Base-by-base conservation (phyloP, 2,888 invertebrate genomes). In the Megamerina dolium region DNA sequence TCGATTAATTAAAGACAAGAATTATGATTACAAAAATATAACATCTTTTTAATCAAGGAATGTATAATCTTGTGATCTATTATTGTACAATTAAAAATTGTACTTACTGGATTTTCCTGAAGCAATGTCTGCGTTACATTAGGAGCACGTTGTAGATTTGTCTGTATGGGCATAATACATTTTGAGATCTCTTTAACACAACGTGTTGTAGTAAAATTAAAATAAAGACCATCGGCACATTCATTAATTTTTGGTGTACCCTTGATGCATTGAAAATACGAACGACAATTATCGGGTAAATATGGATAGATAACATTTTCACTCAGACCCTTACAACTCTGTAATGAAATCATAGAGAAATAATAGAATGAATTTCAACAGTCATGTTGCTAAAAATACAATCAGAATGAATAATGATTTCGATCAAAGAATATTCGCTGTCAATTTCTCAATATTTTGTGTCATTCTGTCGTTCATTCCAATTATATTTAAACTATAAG, bases 201-300 rank as follows among this genome's bases (percentile, higher is more conserved):
- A 26, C 48, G 53, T 8, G 44, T 46, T 4, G 45, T 27, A 13
- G 47, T 31, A 1, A 40, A 41, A 43, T 60, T 51, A 38, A 55
- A 60, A 16, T 52, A 53, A 12, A 57, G 48, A 2, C 52, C 54
- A 31, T 55, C 51, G 3, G 54, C 53, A 34, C 58, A 60, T 42
- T 55, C 47, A 33, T 55, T 54, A 5, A 59, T 35, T 14, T 49
- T 51, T 14, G 55, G 43, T 10, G 17, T 38, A 2, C 52, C 54
- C 1, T 55, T 51, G 9, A 54, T 36, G 34, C 60, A 60, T 47
- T 60, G 52, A 34, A 57, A 61, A 44, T 59, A 61, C 1, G 58
- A 58, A n/a, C 49, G 55, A 31, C 60, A 61, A 8, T 46, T 50
- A 19, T 61, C 58, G 13, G 37, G 16, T 1, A 45, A 12, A n/a